Evolutionary conservation across 1,140 invertebrate species (phyloP).

Genomic region (Augochlora pura): DNA sequence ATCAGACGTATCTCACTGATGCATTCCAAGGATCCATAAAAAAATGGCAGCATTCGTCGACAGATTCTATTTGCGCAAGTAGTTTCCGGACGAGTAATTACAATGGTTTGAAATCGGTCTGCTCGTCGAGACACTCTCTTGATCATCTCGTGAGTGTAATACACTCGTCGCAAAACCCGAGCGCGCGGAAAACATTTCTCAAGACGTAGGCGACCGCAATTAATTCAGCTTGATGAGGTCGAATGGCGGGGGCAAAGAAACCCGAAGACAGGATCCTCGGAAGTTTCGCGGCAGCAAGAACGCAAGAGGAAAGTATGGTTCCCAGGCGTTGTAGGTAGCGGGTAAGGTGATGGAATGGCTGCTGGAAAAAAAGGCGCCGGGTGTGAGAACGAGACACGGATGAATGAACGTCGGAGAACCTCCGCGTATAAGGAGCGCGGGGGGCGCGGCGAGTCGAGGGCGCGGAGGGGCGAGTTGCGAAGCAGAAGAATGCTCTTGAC

Average conservation of each 20-base stretch:
- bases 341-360: slow-evolving; percentile 20
- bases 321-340: slow-evolving; percentile 16
- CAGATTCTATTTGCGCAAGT: too few species aligned
- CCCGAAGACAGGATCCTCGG: slow-evolving; percentile 22
- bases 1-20: too few species aligned
- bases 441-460: not conserved
- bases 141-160: not conserved
- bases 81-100: not conserved
- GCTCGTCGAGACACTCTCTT: not conserved
- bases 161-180: not conserved
- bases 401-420: slow-evolving; percentile 42
- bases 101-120: not conserved
- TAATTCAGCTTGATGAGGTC: slow-evolving; percentile 24
- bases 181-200: not conserved
- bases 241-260: not conserved
- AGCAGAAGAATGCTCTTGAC: slow-evolving; percentile 57
- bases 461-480: slow-evolving; percentile 31
- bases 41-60: too few species aligned
- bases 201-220: not conserved
- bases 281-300: slow-evolving; percentile 35
- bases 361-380: slow-evolving; percentile 32
- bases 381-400: slow-evolving; percentile 50
- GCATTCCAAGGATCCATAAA: too few species aligned
- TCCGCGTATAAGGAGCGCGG: slow-evolving; percentile 48
- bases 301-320: slow-evolving; percentile 17